These are phyloP conservation scores for Protobothrops flavoviridis DNA, from an alignment of 2,113 vertebrate species.

Conservation along the genomic window DNA sequence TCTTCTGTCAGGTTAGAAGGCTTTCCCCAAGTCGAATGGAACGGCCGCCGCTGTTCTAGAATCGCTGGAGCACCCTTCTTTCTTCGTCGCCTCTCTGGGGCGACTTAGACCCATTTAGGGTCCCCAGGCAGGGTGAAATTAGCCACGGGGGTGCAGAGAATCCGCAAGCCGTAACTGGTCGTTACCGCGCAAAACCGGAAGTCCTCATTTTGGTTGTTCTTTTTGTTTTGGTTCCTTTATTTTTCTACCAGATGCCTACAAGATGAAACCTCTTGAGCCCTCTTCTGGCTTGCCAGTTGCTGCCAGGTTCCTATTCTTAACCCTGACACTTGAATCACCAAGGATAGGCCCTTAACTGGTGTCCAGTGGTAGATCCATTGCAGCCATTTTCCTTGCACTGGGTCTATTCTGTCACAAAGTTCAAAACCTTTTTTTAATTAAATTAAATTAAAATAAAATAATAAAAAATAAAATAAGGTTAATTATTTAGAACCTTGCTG, in stretches of 20 bases:
- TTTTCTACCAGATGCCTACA: neutral
- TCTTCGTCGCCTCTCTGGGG: too few relatives aligned
- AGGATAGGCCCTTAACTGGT: neutral
- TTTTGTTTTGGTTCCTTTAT: neutral
- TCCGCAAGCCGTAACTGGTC: too few relatives aligned
- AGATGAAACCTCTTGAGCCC: neutral
- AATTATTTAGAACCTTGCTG: neutral
- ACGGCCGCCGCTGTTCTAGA: too few relatives aligned
- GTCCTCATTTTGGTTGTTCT: neutral
- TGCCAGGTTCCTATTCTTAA: neutral
- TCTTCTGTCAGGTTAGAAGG: too few relatives aligned
- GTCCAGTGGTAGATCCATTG: neutral
- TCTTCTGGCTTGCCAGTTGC: neutral
- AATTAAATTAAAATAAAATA: neutral
- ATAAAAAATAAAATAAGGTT: too few relatives aligned
- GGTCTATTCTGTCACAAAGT: neutral
- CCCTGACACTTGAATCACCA: neutral
- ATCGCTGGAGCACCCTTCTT: too few relatives aligned
- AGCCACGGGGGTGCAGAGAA: too few relatives aligned
- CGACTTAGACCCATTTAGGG: too few relatives aligned
- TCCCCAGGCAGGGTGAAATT: too few relatives aligned
- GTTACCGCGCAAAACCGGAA: too few relatives aligned
- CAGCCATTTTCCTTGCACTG: neutral
- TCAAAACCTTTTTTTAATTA: neutral
- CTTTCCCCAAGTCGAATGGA: too few relatives aligned